Evolutionary conservation across 37 sponge, comb jelly and placozoan species (phyloP), one percentile per base, ranked within the genome.

Genomic region (Agelas oroides): DNA sequence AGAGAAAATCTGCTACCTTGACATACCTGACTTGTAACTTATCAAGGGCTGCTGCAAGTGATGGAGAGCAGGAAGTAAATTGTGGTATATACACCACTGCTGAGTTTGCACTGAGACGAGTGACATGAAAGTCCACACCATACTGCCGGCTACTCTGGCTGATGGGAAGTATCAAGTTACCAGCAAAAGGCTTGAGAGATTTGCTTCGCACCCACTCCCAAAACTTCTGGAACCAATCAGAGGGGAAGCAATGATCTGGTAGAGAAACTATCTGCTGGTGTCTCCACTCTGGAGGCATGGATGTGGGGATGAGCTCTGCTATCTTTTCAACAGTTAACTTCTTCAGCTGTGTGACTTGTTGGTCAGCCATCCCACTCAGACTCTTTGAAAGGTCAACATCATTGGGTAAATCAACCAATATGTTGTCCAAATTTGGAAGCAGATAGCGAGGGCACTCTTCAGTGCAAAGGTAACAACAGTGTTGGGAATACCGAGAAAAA

Each of bases 201-300:
- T 77, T 20, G 1, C 21, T 5, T 33, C 33, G 56, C 18, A 85
- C 70, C 86, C 86, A 85, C 41, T 70, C 33, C 86, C 86, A 85
- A 38, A 85, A 85, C 18, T 8, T 55, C 35, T 77, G 8, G 32
- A 85, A 56, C 86, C 78, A 77, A n/a, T 28, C 20, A 1, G 37
- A 30, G 18, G 77, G 62, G 31, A 70, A 69, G 11, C 12, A 20
- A 5, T 21, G 11, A 54, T 69, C 18, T 32, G 82, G 24, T 27
- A 61, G 27, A 23, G n/a, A 36, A 5, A 77, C 78, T 20, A 14
- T 62, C 28, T 35, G 2, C 27, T 24, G 19, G 2, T 63, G 59
- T 57, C 31, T 31, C 34, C 69, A 27, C 33, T 59, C n/a, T 19
- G 28, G 65, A 83, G 60, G 78, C 19, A 77, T 37, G 21, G 39